Conservation (phyloP, 1,140 invertebrate species). For the Formica exsecta region DNA sequence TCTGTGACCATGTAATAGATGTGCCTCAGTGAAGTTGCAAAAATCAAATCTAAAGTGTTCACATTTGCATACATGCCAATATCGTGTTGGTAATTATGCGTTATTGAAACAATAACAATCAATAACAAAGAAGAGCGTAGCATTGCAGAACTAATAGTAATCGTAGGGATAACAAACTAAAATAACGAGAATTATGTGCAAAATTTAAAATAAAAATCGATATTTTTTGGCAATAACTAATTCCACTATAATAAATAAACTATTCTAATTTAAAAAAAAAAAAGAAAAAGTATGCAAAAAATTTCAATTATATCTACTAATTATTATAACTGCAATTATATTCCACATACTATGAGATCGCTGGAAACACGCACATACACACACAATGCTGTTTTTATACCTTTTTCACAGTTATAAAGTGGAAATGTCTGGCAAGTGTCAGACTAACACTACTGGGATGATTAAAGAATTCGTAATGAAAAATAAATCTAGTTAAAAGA, state of each 20-base stretch:
- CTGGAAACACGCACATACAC: background rate
- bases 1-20: background rate
- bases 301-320: background rate
- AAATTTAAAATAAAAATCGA: slow-evolving; percentile 1
- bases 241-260: too few species aligned
- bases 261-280: background rate
- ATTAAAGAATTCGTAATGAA: background rate
- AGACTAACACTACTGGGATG: background rate
- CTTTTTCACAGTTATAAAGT: background rate
- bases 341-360: background rate
- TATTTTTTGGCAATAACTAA: background rate
- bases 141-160: background rate
- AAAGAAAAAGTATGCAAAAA: background rate
- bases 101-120: background rate
- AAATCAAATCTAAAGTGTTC: background rate
- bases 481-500: background rate
- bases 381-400: slow-evolving; percentile 19
- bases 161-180: background rate
- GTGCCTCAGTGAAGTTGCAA: background rate
- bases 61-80: background rate
- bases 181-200: background rate
- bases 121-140: slow-evolving; percentile 4
- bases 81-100: too few species aligned
- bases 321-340: slow-evolving; percentile 4
- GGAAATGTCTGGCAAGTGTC: slow-evolving; percentile 26